Evolutionary conservation across 2,113 vertebrate species (phyloP), one percentile per base, ranked within the genome.

Genomic region (Sander vitreus): DNA sequence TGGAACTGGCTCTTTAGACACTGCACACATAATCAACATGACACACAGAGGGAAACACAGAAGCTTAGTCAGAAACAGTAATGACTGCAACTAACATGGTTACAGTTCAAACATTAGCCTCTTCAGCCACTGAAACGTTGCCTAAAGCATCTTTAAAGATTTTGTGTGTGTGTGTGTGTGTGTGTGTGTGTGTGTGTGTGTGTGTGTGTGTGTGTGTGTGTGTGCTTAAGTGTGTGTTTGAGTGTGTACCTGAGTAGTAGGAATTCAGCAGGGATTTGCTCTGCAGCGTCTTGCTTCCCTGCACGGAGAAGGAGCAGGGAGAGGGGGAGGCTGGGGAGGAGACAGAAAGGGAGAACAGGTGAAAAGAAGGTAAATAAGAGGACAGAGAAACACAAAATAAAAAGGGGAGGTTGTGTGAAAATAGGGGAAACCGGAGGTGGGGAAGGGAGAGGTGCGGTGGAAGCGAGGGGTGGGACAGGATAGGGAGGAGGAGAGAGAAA

Each of bases 181-280:
- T 88, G 89, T 90, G 47, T 21, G n/a, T 19, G 45, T 63, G 21
- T 25, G n/a, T 25, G 45, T 64, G 19, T 72, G 73, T 58, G 25
- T 33, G 33, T 80, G 78, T 88, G 89, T 90, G 47, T 76, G 51
- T 78, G 18, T 73, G 55, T 68, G 47, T 45, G 64, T 58, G 23
- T 64, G 74, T 62, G 30, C 4, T 3, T 30, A 30, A 30, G 47
- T 62, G 69, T 78, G 58, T 76, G 39, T 70, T 6, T 27, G 2
- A 18, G 43, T 85, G 83, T 85, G 87, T 94, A 96, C 95, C 96
- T 93, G 93, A 96, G 90, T 96, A 97, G 93, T 94, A 97, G 89
- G 96, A 96, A 95, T 96, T 97, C 93, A 97, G 93, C 82, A 96
- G 94, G 80, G 93, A 96, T 95, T 96, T 97, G 92, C 96, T 97